Conservation (phyloP, 2,888 invertebrate genomes). For the Dasypolia templi region DNA sequence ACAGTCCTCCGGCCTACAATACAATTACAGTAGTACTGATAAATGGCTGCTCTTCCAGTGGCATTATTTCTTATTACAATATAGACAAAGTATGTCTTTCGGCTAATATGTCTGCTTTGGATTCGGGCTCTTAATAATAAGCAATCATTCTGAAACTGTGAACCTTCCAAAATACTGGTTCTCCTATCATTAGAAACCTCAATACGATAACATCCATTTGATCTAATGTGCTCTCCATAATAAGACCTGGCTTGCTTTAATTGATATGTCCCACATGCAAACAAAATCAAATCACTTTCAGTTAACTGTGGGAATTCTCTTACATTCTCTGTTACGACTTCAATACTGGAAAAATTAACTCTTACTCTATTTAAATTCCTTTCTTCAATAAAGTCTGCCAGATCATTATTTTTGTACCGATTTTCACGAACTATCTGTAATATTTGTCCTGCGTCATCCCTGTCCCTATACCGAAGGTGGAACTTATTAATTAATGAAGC, state of each 20-base stretch:
- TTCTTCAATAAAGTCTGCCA: no score
- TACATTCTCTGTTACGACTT: neutral
- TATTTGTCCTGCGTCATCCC: neutral
- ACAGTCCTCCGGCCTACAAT: no score
- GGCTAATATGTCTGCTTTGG: no score
- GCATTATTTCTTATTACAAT: no score
- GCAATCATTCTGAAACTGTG: no score
- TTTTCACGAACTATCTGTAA: neutral
- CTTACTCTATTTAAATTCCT: no score
- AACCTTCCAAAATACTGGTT: no score
- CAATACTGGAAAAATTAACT: neutral
- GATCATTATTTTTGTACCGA: neutral
- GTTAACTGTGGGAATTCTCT: neutral
- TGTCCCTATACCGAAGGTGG: slow-evolving; percentile 1
- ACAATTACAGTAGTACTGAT: no score
- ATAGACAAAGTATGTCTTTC: no score
- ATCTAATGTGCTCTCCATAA: slow-evolving; percentile 5
- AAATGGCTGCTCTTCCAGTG: no score
- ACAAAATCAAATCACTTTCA: neutral
- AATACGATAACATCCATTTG: neutral
- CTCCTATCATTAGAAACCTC: slow-evolving; percentile 1
- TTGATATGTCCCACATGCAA: neutral
- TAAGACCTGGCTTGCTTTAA: slow-evolving; percentile 2
- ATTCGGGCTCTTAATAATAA: no score
- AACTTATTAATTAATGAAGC: neutral